These are phyloP conservation scores for Odontamblyopus rebecca DNA, from an alignment of 2,797 vertebrate species.

Conservation along the genomic window DNA sequence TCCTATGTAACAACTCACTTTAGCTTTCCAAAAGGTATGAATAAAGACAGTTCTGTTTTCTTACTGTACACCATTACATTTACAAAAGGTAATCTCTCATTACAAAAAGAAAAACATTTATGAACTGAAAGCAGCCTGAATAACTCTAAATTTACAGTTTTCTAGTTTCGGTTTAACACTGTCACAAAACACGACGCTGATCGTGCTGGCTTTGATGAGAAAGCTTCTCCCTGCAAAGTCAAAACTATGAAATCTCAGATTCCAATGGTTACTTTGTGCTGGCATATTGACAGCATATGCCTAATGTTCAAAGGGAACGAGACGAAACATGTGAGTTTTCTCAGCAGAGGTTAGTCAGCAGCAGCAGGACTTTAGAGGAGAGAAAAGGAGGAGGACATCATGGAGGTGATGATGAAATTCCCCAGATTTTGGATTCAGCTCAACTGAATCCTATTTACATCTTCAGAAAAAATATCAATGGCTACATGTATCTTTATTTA, in stretches of 20 bases:
- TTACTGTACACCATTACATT: conserved; percentile 79
- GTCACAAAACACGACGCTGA: conserved; percentile 64
- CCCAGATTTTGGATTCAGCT: conserved; percentile 28
- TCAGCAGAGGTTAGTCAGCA: conserved; percentile 80
- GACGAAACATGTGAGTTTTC: conserved; percentile 36
- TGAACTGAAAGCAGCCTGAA: conserved; percentile 73
- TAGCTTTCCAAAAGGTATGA: conserved; percentile 81
- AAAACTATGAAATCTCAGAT: conserved; percentile 70
- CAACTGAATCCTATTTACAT: conserved; percentile 21
- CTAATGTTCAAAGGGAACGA: conserved; percentile 30
- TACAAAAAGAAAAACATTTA: conserved; percentile 68
- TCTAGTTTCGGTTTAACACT: conserved; percentile 82
- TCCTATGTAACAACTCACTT: conserved; percentile 66
- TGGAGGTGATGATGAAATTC: conserved; percentile 33
- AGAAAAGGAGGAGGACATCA: conserved; percentile 86
- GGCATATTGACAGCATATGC: conserved; percentile 65
- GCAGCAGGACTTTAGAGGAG: conserved; percentile 82
- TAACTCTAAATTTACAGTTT: conserved; percentile 69
- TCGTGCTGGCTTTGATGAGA: conserved; percentile 74
- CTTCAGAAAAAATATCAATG: conserved; percentile 6
- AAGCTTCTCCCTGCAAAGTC: conserved; percentile 81
- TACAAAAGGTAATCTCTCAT: conserved; percentile 84
- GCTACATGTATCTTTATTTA: conserved; percentile 7
- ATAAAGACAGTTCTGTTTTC: conserved; percentile 78
- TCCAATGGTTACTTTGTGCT: conserved; percentile 66